Conservation (phyloP, 1,140 invertebrate species). For the Microplitis demolitor region DNA sequence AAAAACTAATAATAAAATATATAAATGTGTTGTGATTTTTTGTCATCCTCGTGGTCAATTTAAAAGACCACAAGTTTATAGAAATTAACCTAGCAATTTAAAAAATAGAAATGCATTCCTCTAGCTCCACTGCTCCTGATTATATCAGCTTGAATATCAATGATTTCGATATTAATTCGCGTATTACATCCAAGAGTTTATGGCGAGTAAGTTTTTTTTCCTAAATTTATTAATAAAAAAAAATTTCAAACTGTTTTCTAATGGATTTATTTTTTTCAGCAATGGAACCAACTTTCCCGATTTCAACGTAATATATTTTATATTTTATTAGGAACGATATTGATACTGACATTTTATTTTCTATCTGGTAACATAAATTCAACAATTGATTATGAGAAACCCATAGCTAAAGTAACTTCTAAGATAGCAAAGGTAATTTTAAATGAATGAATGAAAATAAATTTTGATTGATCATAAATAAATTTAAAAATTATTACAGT, state of each 20-base stretch:
- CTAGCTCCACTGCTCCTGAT: constrained; percentile 32
- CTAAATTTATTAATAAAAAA: background rate
- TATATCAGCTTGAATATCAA: constrained; percentile 58
- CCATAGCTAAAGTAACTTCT: constrained; percentile 45
- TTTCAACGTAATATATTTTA: constrained; percentile 77
- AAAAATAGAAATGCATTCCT: too few relatives aligned
- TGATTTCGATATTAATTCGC: constrained; percentile 44
- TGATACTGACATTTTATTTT: constrained; percentile 66
- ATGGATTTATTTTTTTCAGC: constrained; percentile 55
- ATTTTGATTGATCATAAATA: background rate
- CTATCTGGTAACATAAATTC: constrained; percentile 51
- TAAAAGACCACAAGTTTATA: too few relatives aligned
- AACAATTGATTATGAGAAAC: constrained; percentile 46
- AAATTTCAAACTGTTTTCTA: background rate
- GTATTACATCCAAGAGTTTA: constrained; percentile 52
- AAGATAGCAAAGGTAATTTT: constrained; percentile 40
- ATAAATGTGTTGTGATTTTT: too few relatives aligned
- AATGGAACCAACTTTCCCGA: constrained; percentile 84
- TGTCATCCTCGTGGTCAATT: too few relatives aligned
- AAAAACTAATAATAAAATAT: too few relatives aligned
- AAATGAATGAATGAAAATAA: constrained; percentile 20
- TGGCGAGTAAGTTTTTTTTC: constrained; percentile 52
- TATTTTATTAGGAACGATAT: constrained; percentile 63
- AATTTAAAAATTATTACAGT: constrained; percentile 28
- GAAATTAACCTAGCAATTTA: too few relatives aligned